phyloP scores from a whole-genome alignment of 2,113 vertebrate genomes.

The Nothoprocta pentlandii region DNA sequence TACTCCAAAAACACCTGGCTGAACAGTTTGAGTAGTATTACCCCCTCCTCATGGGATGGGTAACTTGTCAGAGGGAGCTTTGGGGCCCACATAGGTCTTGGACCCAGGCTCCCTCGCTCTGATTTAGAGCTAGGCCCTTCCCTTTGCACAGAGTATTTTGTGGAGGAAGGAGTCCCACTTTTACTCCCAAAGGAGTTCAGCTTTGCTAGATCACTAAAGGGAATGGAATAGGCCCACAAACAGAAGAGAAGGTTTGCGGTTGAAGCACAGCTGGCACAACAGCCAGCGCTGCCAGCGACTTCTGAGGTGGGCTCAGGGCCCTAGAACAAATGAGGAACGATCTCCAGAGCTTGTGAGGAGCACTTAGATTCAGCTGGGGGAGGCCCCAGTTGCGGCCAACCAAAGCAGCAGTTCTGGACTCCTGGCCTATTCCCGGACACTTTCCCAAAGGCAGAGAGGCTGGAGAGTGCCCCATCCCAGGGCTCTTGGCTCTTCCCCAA shows the following conservation, averaged over 20 bases:
- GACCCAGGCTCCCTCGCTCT: not conserved
- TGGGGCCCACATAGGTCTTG: fast-evolving
- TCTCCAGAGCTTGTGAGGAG: not conserved
- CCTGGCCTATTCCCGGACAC: not conserved
- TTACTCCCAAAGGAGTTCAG: not conserved
- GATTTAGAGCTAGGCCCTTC: too few species aligned
- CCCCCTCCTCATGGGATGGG: fast-evolving
- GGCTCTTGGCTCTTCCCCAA: fast-evolving
- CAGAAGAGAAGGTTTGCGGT: not conserved
- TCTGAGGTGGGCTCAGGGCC: not conserved
- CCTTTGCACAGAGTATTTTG: not conserved
- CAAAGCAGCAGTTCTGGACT: too few species aligned
- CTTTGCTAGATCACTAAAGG: not conserved
- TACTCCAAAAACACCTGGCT: not conserved
- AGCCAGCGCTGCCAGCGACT: not conserved
- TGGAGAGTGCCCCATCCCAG: not conserved
- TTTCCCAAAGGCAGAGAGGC: not conserved
- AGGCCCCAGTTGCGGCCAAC: not conserved
- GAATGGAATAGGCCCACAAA: not conserved
- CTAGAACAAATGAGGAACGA: not conserved
- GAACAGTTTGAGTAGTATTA: fast-evolving
- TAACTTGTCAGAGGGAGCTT: too few species aligned
- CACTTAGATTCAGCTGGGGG: not conserved
- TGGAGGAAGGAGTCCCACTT: not conserved
- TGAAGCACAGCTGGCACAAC: not conserved